These are phyloP conservation scores for Campylomormyrus tamandua DNA, from an alignment of 2,113 vertebrate genomes.

Conservation along the genomic window DNA sequence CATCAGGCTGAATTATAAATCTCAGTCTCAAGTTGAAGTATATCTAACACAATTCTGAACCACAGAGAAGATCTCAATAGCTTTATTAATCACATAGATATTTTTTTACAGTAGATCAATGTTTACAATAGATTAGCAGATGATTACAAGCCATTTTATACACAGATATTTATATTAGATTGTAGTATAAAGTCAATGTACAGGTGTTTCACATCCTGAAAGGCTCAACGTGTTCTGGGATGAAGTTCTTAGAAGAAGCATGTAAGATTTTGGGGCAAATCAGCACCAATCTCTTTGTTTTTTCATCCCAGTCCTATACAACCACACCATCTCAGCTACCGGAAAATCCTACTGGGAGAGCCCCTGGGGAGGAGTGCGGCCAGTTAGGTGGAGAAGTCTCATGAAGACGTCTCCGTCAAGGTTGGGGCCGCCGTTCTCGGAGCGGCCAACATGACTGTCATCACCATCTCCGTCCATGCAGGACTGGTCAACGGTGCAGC, in stretches of 20 bases:
- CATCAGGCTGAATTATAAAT: not conserved
- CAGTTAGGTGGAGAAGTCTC: conserved; percentile 49
- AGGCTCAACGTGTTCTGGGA: not conserved
- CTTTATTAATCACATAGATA: conserved; percentile 55
- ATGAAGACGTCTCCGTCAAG: conserved; percentile 46
- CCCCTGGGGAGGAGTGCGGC: conserved; percentile 46
- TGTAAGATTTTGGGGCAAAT: not conserved
- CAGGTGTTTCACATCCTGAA: conserved; percentile 14
- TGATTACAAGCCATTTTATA: conserved; percentile 26
- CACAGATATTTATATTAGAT: conserved; percentile 49
- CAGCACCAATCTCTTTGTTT: not conserved
- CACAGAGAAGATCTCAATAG: conserved; percentile 26
- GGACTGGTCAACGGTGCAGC: conserved; percentile 51
- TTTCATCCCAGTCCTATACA: conserved; percentile 10
- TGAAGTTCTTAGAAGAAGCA: conserved; percentile 21
- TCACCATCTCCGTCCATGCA: conserved; percentile 51
- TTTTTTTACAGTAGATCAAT: conserved; percentile 27
- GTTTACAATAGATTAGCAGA: not conserved
- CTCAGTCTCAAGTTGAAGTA: not conserved
- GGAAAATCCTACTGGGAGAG: conserved; percentile 46
- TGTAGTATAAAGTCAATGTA: conserved; percentile 44
- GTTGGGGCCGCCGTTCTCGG: conserved; percentile 38
- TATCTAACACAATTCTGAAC: not conserved
- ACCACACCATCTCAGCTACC: not conserved
- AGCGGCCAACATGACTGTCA: conserved; percentile 40